These are phyloP conservation scores for Vulpes vulpes DNA, from an alignment of 2,113 vertebrate species.

Conservation along the genomic window DNA sequence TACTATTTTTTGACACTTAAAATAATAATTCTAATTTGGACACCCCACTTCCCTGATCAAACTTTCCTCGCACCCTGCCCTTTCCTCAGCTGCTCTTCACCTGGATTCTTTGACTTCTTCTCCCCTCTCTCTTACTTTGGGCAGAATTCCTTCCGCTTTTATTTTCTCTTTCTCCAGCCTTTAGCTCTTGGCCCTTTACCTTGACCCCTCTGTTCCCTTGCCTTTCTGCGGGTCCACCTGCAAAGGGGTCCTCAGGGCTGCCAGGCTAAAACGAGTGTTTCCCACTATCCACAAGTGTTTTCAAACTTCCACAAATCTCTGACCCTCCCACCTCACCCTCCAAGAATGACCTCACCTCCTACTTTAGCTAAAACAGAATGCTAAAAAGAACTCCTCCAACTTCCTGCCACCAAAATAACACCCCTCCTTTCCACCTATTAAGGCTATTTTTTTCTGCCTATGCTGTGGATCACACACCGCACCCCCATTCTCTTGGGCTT, in stretches of 20 bases:
- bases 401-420: conserved; percentile 75
- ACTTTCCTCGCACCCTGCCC: not conserved
- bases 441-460: conserved; percentile 58
- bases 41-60: not conserved
- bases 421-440: conserved; percentile 66
- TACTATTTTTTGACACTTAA: conserved; percentile 8
- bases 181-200: not conserved
- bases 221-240: not conserved
- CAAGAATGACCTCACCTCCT: conserved; percentile 70
- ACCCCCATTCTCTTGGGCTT: not conserved
- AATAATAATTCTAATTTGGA: not conserved
- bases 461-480: not conserved
- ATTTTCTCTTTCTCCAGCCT: not conserved
- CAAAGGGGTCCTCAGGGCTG: not conserved
- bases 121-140: not conserved
- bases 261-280: not conserved
- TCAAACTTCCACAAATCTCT: conserved; percentile 43
- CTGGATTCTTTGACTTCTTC: not conserved
- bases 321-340: conserved; percentile 24
- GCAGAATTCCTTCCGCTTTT: not conserved
- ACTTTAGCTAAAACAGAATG: conserved; percentile 61
- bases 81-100: not conserved
- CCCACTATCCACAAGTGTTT: not conserved
- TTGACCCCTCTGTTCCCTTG: not conserved
- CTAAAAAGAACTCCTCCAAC: conserved; percentile 46